Conservation (phyloP, 2,113 vertebrate species). For the Periophthalmodon schlosseri region DNA sequence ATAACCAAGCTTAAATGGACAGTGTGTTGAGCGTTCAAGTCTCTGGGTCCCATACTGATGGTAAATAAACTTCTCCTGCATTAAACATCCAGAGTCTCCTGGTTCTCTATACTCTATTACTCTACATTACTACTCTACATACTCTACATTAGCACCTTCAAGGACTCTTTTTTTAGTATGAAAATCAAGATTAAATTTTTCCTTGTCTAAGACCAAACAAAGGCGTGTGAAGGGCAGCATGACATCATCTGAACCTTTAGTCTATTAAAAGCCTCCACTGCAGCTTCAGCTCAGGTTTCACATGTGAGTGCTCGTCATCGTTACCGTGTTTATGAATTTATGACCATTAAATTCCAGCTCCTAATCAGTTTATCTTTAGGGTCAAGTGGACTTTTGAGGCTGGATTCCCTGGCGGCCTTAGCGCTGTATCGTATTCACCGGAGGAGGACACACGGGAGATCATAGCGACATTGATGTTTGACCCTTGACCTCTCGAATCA, state of each 20-base stretch:
- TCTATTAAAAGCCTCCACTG: slow-evolving; percentile 4
- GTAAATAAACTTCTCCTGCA: too few relatives aligned
- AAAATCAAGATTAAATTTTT: too few relatives aligned
- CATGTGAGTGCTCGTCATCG: background rate
- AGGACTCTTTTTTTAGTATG: too few relatives aligned
- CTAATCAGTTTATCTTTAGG: slow-evolving; percentile 17
- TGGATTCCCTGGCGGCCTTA: background rate
- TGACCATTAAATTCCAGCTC: slow-evolving; percentile 10
- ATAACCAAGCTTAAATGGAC: too few relatives aligned
- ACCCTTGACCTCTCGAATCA: slow-evolving; percentile 4
- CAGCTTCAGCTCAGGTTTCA: background rate
- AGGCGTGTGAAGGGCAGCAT: background rate
- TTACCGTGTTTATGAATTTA: slow-evolving; percentile 6
- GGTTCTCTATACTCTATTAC: too few relatives aligned
- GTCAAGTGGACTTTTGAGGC: slow-evolving; percentile 11
- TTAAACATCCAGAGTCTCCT: too few relatives aligned
- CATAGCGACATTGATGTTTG: slow-evolving; percentile 8
- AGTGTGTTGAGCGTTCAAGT: too few relatives aligned
- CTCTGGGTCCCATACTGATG: too few relatives aligned
- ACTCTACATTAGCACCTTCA: too few relatives aligned
- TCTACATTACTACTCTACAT: too few relatives aligned
- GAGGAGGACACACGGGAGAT: background rate
- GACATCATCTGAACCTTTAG: background rate
- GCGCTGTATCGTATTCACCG: background rate
- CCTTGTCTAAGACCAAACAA: background rate